Evolutionary conservation across 1,140 invertebrate genomes (phyloP), one percentile per base, ranked within the genome.

Genomic region (Drosophila pachea): DNA sequence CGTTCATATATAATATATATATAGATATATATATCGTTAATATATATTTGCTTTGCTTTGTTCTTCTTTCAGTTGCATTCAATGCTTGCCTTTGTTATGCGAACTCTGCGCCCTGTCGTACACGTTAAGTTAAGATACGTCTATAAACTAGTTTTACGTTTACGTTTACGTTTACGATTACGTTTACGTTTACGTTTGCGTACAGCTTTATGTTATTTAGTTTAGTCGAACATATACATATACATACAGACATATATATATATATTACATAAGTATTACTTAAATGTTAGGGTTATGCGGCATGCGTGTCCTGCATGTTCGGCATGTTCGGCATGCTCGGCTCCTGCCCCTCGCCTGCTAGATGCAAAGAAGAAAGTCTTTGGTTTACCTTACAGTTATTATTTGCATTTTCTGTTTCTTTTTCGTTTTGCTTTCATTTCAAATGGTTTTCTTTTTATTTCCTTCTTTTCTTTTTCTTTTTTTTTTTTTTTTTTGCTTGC

Each of bases 351-450:
- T 58, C 60, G 12, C 9, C 83, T 64, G 70, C 68, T 71, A 76
- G 74, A 73, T 81, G 74, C 82, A 86, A 86, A 86, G 78, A 87
- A 86, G 78, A 86, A 86, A 86, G 83, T 86, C 82, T 86, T 86
- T 86, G 82, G 82, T 86, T 86, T 86, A 76, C 83, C 83, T 86
- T 87, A 86, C 73, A 87, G 86, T 71, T 83, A 83, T 74, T 73
- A 71, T 82, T 76, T 63, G 64, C 36, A 14, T 14, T 59, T 56
- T 47, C 9, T 63, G 54, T 55, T 43, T 11, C 29, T 47, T 67
- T 38, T 65, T 70, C 53, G 40, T 50, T 56, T 61, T 38, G 22
- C 14, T 14, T 43, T 43, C 14, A 14, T 33, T 43, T 43, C 5
- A 43, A 16, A 38, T 11, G 4, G 22, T 54, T 69, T 47, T 14